Evolutionary conservation across 2,888 invertebrate species (phyloP).

Genomic region (Dorcus parallelipipedus): DNA sequence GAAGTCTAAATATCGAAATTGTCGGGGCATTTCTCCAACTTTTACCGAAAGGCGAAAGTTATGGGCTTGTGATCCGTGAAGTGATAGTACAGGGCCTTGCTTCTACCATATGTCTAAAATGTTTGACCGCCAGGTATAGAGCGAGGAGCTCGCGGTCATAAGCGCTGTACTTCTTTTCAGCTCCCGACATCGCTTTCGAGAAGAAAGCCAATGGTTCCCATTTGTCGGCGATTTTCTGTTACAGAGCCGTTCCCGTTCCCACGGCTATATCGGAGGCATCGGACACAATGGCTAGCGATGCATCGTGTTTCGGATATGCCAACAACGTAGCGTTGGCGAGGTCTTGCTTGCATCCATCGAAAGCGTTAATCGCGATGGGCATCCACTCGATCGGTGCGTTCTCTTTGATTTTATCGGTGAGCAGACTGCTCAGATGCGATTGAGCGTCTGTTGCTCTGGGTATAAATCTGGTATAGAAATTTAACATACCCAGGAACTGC

Average conservation of each 20-base stretch:
- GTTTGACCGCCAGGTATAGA: conserved; percentile 15
- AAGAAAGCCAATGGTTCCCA: not conserved
- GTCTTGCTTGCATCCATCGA: not conserved
- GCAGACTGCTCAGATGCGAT: conserved; percentile 34
- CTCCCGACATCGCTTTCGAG: conserved; percentile 14
- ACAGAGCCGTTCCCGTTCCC: not conserved
- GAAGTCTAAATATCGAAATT: conserved; percentile 19
- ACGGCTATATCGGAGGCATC: not conserved
- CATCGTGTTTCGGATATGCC: not conserved
- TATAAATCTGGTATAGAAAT: not conserved
- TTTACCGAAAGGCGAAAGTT: conserved; percentile 12
- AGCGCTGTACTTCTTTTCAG: conserved; percentile 32
- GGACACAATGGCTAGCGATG: not conserved
- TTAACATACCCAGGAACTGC: not conserved
- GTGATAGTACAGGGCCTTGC: conserved; percentile 11
- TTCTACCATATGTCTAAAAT: conserved; percentile 17
- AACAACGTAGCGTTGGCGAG: not conserved
- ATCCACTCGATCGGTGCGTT: not conserved
- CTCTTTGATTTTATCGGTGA: conserved; percentile 21
- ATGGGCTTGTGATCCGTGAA: conserved; percentile 20
- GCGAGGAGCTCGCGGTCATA: conserved; percentile 18
- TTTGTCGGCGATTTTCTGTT: not conserved
- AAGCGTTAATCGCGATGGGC: not conserved
- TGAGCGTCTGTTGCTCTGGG: conserved; percentile 37
- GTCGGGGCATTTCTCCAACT: conserved; percentile 7